These are phyloP conservation scores for Lysandra bellargus DNA, from an alignment of 2,888 invertebrate genomes.

Conservation along the genomic window DNA sequence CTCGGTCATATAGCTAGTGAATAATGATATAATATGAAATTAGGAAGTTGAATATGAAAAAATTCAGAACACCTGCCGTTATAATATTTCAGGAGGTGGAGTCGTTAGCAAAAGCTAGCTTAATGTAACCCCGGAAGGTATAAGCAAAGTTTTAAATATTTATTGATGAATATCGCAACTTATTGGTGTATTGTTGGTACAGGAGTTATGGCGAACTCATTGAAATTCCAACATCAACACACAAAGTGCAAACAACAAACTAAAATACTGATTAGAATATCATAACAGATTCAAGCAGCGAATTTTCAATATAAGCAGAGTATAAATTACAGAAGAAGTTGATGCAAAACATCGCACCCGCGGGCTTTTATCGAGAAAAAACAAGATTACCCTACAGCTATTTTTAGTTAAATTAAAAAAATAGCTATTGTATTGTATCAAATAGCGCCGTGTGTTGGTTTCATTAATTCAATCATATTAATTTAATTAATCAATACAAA, in stretches of 20 bases:
- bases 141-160: constrained; percentile 3
- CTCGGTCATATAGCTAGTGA: too few relatives aligned
- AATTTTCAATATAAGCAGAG: constrained; percentile 3
- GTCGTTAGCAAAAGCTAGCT: not conserved
- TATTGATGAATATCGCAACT: not conserved
- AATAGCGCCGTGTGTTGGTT: not conserved
- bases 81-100: not conserved
- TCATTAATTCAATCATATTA: not conserved
- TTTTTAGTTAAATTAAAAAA: not conserved
- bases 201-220: constrained; percentile 12
- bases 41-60: too few relatives aligned
- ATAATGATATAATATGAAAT: too few relatives aligned
- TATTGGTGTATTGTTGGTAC: constrained; percentile 10
- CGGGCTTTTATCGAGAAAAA: not conserved
- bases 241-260: constrained; percentile 23
- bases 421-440: not conserved
- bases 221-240: constrained; percentile 27
- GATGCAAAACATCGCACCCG: not conserved
- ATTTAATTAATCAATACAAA: not conserved
- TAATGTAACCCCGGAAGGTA: not conserved
- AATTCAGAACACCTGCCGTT: too few relatives aligned
- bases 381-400: not conserved
- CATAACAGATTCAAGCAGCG: constrained; percentile 5
- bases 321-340: constrained; percentile 4
- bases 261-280: constrained; percentile 22